These are phyloP conservation scores for Henricia sp. DNA, from an alignment of 53 echinoderm and acorn worm genomes.

Conservation along the genomic window DNA sequence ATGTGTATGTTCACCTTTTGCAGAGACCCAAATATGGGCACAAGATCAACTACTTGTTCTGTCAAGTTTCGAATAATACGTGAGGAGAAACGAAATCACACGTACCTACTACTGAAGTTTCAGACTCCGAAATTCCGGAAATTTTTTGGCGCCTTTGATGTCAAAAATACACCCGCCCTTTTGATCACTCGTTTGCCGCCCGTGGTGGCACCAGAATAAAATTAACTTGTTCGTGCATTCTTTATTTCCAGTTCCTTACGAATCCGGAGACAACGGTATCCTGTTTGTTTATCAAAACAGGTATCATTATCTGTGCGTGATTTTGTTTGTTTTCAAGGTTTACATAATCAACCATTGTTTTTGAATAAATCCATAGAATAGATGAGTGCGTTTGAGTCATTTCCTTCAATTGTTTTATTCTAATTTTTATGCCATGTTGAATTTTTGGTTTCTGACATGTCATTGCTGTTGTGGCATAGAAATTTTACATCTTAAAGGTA, in stretches of 20 bases:
- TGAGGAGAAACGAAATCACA: background rate
- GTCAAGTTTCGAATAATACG: background rate
- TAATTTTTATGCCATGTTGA: background rate
- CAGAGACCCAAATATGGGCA: background rate
- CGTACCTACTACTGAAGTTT: background rate
- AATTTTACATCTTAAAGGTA: too few relatives aligned
- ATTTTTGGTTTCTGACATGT: background rate
- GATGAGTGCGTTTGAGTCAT: background rate
- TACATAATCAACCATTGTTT: background rate
- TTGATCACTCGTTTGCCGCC: background rate
- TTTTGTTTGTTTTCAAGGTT: background rate
- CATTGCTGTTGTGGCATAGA: background rate
- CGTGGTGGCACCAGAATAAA: background rate
- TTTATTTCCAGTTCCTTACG: background rate
- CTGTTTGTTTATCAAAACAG: background rate
- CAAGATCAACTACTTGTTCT: background rate
- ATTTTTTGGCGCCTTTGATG: slow-evolving; percentile 1
- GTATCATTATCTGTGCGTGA: background rate
- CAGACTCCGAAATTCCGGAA: slow-evolving; percentile 2
- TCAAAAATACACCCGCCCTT: background rate
- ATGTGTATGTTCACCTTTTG: background rate
- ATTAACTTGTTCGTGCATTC: background rate
- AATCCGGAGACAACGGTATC: background rate
- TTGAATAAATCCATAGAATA: background rate
- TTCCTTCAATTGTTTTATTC: slow-evolving; percentile 2